phyloP scores from a whole-genome alignment of 2,113 vertebrate species.

The Burhinus oedicnemus region DNA sequence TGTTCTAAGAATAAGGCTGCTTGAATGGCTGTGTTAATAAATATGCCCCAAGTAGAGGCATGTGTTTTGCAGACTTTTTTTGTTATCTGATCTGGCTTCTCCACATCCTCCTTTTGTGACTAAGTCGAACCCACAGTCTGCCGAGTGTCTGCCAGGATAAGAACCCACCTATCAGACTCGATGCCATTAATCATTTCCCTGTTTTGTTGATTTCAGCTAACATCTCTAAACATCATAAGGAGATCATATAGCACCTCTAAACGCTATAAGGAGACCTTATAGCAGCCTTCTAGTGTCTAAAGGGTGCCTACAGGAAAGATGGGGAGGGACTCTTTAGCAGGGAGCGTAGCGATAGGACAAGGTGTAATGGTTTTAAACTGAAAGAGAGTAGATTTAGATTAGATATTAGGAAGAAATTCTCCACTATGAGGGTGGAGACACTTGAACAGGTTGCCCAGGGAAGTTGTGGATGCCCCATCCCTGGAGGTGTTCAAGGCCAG shows the following conservation, averaged over 20 bases:
- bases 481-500: background rate
- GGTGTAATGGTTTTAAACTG: background rate
- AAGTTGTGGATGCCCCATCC: background rate
- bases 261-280: background rate
- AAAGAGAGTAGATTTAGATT: background rate
- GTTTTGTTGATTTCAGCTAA: constrained; percentile 14
- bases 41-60: background rate
- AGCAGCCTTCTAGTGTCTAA: background rate
- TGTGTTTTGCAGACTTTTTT: constrained; percentile 29
- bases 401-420: background rate
- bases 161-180: background rate
- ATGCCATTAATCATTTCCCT: constrained; percentile 34
- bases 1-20: constrained; percentile 31
- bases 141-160: background rate
- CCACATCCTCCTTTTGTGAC: constrained; percentile 38
- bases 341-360: background rate
- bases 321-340: background rate
- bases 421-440: background rate
- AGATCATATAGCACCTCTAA: background rate
- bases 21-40: constrained; percentile 31
- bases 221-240: background rate
- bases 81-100: constrained; percentile 8
- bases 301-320: background rate
- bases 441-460: background rate
- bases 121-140: constrained; percentile 32